Conservation (phyloP, 2,113 vertebrate genomes). For the Nibea albiflora region DNA sequence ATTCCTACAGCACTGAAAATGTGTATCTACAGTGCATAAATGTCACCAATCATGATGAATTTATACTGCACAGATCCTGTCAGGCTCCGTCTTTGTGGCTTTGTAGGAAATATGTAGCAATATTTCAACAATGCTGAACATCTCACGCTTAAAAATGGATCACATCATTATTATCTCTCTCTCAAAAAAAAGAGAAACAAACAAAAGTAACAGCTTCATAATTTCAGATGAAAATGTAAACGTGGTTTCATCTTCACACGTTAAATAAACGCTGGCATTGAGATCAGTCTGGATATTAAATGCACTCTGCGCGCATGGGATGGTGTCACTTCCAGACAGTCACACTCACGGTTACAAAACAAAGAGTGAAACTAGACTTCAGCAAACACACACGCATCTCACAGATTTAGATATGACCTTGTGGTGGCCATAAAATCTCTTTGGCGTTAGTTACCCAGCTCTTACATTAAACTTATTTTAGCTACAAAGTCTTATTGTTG, state of each 20-base stretch:
- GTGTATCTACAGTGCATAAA: not conserved
- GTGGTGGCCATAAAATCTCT: not conserved
- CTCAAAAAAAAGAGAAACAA: not conserved
- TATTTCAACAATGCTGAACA: not conserved
- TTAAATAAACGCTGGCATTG: not conserved
- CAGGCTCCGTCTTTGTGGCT: not conserved
- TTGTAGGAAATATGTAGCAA: not conserved
- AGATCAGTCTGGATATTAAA: not conserved
- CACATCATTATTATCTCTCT: not conserved
- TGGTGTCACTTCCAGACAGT: not conserved
- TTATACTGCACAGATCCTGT: not conserved
- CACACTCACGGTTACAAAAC: conserved; percentile 58
- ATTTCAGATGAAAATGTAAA: not conserved
- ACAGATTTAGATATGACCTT: conserved; percentile 17
- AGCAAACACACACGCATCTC: conserved; percentile 34
- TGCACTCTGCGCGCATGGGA: not conserved
- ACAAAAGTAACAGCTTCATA: not conserved
- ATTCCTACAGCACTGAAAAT: not conserved
- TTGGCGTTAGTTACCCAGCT: not conserved
- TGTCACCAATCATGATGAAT: not conserved
- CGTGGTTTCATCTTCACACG: not conserved
- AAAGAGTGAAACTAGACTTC: conserved; percentile 46
- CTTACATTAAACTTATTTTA: accelerated
- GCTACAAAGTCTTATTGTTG: not conserved
- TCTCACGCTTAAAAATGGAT: not conserved